Evolutionary conservation across 2,113 vertebrate genomes (phyloP).

Genomic region (Gnathonemus longibarbis): DNA sequence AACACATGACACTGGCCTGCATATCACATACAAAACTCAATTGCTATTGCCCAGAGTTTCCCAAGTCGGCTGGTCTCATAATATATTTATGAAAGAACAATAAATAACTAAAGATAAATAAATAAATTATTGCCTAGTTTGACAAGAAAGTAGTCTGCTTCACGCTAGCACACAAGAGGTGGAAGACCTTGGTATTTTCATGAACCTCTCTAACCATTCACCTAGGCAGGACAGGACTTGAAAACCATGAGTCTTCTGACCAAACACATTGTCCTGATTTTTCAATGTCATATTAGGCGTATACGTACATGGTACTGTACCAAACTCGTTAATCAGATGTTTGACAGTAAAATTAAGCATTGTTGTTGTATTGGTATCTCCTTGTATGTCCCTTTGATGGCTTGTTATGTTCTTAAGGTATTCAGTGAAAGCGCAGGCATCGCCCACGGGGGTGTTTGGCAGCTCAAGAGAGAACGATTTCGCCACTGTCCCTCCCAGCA

Average conservation of each 20-base stretch:
- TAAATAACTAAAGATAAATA: not conserved
- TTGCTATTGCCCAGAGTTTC: not conserved
- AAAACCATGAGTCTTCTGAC: not conserved
- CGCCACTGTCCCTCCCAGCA: not conserved
- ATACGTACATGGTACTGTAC: not conserved
- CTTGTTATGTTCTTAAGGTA: not conserved
- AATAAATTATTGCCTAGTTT: not conserved
- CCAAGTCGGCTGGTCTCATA: not conserved
- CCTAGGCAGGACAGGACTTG: not conserved
- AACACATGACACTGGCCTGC: not conserved
- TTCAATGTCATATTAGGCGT: not conserved
- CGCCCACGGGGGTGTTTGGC: not conserved
- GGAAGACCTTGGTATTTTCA: not conserved
- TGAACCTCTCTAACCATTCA: not conserved
- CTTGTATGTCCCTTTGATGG: not conserved
- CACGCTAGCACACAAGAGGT: not conserved
- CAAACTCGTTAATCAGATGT: not conserved
- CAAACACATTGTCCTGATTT: accelerated
- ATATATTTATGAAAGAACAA: not conserved
- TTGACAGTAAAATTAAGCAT: accelerated
- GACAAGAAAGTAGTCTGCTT: not conserved
- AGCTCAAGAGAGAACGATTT: not conserved
- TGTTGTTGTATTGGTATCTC: not conserved
- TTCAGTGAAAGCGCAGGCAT: not conserved
- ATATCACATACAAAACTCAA: not conserved